A percentile compares a stretch with the other conserved stretches of the same genome.
phyloP scores from a whole-genome alignment of 1,140 invertebrate genomes.

The Coenobita brevimanus region DNA sequence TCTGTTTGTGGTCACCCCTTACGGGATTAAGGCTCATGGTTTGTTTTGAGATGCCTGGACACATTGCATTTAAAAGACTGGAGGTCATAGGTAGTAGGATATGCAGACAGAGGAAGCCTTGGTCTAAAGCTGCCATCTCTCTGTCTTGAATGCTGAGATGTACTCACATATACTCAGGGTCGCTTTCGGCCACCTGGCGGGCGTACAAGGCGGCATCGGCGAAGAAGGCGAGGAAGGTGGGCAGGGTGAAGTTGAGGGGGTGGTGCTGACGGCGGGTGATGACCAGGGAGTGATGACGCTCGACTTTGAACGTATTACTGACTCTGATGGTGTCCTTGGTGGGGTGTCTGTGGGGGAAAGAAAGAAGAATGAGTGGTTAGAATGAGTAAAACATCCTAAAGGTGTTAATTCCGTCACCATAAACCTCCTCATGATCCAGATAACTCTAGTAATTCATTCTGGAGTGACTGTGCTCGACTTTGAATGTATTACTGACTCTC shows the following conservation, averaged over 20 bases:
- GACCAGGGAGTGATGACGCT: slow-evolving; percentile 75
- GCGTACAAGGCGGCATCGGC: slow-evolving; percentile 72
- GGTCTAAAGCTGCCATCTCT: too few species aligned
- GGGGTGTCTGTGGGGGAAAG: slow-evolving; percentile 6
- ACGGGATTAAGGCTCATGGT: too few species aligned
- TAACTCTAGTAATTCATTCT: too few species aligned
- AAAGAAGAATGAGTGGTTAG: too few species aligned
- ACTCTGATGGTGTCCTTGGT: slow-evolving; percentile 63
- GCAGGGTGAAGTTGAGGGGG: slow-evolving; percentile 72
- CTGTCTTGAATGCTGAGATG: too few species aligned
- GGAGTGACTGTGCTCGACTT: slow-evolving; percentile 75
- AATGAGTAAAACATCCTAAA: too few species aligned
- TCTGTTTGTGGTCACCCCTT: too few species aligned
- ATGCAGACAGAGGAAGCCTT: not conserved
- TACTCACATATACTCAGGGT: slow-evolving; percentile 69
- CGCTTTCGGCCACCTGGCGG: slow-evolving; percentile 57
- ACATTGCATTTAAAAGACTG: too few species aligned
- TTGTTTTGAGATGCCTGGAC: too few species aligned
- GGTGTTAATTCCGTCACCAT: too few species aligned
- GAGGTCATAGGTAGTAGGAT: too few species aligned
- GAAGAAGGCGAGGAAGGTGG: slow-evolving; percentile 35
- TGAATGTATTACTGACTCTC: slow-evolving; percentile 75
- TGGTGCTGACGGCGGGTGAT: slow-evolving; percentile 74
- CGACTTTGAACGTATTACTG: slow-evolving; percentile 76
- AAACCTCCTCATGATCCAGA: too few species aligned